phyloP scores from a whole-genome alignment of 2,888 invertebrate species.

The Campoletis raptor region DNA sequence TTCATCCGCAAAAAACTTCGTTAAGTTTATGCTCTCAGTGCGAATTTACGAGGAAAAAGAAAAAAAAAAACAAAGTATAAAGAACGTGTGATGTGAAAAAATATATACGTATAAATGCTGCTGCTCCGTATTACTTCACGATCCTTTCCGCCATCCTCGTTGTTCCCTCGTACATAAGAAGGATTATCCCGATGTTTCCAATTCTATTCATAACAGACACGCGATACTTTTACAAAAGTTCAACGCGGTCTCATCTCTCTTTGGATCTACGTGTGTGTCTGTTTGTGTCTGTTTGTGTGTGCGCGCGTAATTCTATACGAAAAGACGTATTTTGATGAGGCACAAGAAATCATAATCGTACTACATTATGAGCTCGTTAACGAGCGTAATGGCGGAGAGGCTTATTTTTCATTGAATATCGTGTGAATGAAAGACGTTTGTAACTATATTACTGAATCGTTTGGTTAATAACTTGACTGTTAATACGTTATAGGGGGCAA shows the following conservation, averaged over 20 bases:
- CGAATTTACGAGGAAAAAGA: not conserved
- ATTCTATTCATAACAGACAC: slow-evolving; percentile 22
- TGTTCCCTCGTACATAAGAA: not conserved
- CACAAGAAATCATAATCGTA: slow-evolving; percentile 16
- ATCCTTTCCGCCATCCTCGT: not conserved
- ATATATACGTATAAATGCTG: not conserved
- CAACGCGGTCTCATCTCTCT: slow-evolving; percentile 7
- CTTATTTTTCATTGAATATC: slow-evolving; percentile 1
- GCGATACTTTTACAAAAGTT: slow-evolving; percentile 22
- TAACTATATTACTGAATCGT: not conserved
- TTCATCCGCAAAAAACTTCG: not conserved
- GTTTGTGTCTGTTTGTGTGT: not conserved
- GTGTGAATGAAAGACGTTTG: slow-evolving; percentile 15
- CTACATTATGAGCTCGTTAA: slow-evolving; percentile 11
- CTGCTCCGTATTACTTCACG: not conserved
- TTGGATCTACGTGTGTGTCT: not conserved
- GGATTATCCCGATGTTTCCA: slow-evolving; percentile 7
- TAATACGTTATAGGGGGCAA: not conserved
- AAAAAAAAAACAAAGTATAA: not conserved
- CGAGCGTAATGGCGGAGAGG: not conserved
- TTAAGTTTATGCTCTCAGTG: not conserved
- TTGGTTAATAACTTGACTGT: not conserved
- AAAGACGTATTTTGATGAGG: not conserved
- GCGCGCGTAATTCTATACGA: not conserved
- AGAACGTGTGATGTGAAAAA: not conserved